phyloP scores from a whole-genome alignment of 2,888 invertebrate genomes.

The Leptopilina syphax region DNA sequence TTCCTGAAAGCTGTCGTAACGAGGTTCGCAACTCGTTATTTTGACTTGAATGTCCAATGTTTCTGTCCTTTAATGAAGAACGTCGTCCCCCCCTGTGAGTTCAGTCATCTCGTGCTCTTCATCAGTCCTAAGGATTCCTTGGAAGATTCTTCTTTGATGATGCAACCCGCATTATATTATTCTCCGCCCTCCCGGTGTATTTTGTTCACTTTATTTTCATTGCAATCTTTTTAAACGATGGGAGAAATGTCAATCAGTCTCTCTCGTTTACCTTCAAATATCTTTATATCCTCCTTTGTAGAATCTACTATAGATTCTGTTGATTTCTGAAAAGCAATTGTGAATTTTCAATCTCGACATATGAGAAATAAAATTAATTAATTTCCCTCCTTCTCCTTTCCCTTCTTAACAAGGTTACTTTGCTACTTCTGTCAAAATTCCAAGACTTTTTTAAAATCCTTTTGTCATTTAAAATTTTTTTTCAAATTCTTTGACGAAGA shows the following conservation, averaged over 20 bases:
- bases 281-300: neutral
- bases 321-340: too few species aligned
- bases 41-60: conserved; percentile 24
- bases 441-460: too few species aligned
- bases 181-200: neutral
- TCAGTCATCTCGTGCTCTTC: conserved; percentile 35
- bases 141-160: conserved; percentile 22
- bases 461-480: too few species aligned
- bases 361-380: too few species aligned
- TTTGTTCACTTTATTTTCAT: conserved; percentile 32
- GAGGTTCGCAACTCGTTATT: conserved; percentile 38
- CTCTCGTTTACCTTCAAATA: conserved; percentile 25
- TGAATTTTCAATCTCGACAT: too few species aligned
- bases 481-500: too few species aligned
- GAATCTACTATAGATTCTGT: too few species aligned
- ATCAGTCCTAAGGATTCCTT: conserved; percentile 18
- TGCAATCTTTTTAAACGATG: conserved; percentile 9
- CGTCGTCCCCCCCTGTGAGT: conserved; percentile 8
- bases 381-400: too few species aligned
- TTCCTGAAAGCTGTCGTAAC: conserved; percentile 34
- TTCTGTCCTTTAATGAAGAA: conserved; percentile 36
- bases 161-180: conserved; percentile 31
- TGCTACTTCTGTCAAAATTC: too few species aligned
- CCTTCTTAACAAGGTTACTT: too few species aligned
- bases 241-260: conserved; percentile 40